A percentile compares a stretch with the other conserved stretches of the same genome.
phyloP scores from a whole-genome alignment of 2,888 invertebrate species.

The Scrobipalpa costella region DNA sequence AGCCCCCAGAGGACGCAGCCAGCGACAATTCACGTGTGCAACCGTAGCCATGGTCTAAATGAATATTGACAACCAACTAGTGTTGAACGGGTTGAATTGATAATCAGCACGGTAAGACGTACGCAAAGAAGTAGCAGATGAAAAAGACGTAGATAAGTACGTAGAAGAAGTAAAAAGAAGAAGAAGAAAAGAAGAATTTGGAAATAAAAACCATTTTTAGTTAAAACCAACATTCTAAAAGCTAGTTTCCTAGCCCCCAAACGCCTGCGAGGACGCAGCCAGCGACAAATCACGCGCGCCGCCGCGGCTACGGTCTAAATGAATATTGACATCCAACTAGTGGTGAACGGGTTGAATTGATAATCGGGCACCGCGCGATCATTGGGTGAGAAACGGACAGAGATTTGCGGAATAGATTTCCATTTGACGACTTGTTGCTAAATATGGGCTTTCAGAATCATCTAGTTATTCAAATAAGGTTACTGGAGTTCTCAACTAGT shows the following conservation, averaged over 20 bases:
- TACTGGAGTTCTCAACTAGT: too few relatives aligned
- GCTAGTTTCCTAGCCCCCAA: not conserved
- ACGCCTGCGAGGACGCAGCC: constrained; percentile 38
- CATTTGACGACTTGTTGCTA: constrained; percentile 10
- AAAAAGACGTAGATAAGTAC: too few relatives aligned
- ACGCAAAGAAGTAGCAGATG: too few relatives aligned
- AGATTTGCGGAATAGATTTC: constrained; percentile 23
- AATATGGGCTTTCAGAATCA: not conserved
- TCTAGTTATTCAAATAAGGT: constrained; percentile 1
- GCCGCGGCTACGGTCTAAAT: constrained; percentile 64
- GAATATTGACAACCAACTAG: constrained; percentile 78
- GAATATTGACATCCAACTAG: constrained; percentile 78
- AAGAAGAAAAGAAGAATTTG: too few relatives aligned
- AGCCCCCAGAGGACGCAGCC: constrained; percentile 35
- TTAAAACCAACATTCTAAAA: not conserved
- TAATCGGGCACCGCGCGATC: constrained; percentile 54
- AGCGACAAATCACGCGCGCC: constrained; percentile 69
- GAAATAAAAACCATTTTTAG: not conserved
- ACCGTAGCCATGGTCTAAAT: constrained; percentile 64
- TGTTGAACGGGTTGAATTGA: constrained; percentile 70
- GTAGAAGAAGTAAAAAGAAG: too few relatives aligned
- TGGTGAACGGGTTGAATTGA: constrained; percentile 70
- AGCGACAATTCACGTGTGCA: constrained; percentile 69
- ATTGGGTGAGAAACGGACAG: constrained; percentile 28
- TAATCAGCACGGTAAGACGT: too few relatives aligned